Base-by-base conservation (phyloP, 1,140 invertebrate species). In the Papilio polytes region DNA sequence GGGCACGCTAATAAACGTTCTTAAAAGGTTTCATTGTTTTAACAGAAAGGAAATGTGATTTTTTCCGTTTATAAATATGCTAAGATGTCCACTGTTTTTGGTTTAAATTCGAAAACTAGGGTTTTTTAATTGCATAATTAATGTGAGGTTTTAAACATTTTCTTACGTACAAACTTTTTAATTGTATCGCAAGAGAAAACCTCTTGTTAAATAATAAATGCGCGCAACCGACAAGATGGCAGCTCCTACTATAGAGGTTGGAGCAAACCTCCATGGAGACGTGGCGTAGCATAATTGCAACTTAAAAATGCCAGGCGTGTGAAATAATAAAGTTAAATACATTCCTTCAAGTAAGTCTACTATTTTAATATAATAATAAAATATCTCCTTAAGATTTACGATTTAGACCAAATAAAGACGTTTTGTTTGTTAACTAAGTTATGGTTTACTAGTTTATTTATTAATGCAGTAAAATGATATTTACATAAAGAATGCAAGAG, bases 281-380 rank as follows among this genome's bases (percentile, higher is more conserved):
- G 53, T 56, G 53, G 53, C n/a, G 18, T 56, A n/a, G 53, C 53
- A 56, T 56, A 56, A 56, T 56, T 56, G 53, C 53, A 20, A 56
- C 9, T 56, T n/a, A 56, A 56, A 20, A 56, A 20, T 20, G 18
- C 18, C 53, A 56, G 53, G 53, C 53, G 53, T 56, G n/a, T 56
- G n/a, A 56, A 56, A 56, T 56, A n/a, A 20, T 56, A 56, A 56
- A 18, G n/a, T 20, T n/a, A 56, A 56, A 7, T 56, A 56, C 46
- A 48, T 48, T 48, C 9, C 46, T 48, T 8, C 46, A 48, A 48
- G 46, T 41, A 8, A 41, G 6, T 8, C 36, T 41, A 41, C 8
- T 41, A 7, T 41, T 41, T 41, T 41, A 41, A 41, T 0, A 8
- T 41, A 41, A 8, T 8, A 41, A 41, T 0, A 41, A 41, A 41